A percentile compares a stretch with the other conserved stretches of the same genome.
These are phyloP conservation scores for Aphaenogaster floridana DNA, from an alignment of 1,140 invertebrate genomes.

Conservation along the genomic window DNA sequence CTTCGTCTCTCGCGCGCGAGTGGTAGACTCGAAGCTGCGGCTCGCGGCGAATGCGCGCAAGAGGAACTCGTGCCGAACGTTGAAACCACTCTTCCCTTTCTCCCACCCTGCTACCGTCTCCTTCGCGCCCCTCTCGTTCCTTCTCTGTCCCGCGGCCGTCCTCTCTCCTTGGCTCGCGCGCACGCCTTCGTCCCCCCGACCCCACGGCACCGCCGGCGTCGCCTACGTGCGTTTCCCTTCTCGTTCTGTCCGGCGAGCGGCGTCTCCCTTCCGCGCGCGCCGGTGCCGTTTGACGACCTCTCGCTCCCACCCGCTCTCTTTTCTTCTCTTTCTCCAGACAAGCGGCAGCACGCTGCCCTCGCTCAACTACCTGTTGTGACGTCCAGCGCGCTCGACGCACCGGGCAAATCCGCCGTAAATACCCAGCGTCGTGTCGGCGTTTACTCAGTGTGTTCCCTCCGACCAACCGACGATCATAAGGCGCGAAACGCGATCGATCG, in stretches of 20 bases:
- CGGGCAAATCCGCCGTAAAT: constrained; percentile 63
- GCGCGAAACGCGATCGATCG: not conserved
- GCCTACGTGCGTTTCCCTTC: constrained; percentile 12
- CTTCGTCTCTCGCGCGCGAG: constrained; percentile 35
- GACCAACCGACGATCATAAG: not conserved
- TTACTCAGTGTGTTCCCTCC: constrained; percentile 17
- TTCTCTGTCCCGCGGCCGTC: constrained; percentile 6
- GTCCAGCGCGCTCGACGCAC: constrained; percentile 68
- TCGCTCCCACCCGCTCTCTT: constrained; percentile 64
- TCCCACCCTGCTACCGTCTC: not conserved
- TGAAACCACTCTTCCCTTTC: constrained; percentile 66
- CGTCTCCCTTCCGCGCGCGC: constrained; percentile 39
- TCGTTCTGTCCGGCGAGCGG: not conserved
- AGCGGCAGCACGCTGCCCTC: constrained; percentile 76
- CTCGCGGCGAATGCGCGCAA: constrained; percentile 60
- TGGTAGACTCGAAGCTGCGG: constrained; percentile 53
- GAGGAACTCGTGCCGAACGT: constrained; percentile 66
- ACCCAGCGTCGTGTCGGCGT: constrained; percentile 23
- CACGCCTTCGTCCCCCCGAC: constrained; percentile 59
- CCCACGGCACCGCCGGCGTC: constrained; percentile 33
- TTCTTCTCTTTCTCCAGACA: constrained; percentile 69
- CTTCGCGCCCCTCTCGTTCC: constrained; percentile 13
- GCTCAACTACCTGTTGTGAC: constrained; percentile 82
- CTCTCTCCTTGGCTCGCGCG: constrained; percentile 58
- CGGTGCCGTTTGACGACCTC: constrained; percentile 63